Conservation (phyloP, 2,113 vertebrate genomes). For the Hiodon alosoides region DNA sequence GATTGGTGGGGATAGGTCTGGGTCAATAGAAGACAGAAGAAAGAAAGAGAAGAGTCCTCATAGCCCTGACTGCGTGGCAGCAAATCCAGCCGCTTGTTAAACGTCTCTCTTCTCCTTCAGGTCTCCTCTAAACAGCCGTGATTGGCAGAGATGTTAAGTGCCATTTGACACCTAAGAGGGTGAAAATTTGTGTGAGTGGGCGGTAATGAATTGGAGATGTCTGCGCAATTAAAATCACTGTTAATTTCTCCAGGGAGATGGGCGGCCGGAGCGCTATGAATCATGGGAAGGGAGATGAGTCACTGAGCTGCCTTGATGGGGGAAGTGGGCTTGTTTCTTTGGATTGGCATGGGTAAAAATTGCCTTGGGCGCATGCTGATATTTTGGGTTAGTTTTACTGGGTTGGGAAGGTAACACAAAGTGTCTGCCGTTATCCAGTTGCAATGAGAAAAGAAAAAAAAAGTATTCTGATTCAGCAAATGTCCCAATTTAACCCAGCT, state of each 20-base stretch:
- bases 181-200: slow-evolving; percentile 58
- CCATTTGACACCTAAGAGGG: slow-evolving; percentile 70
- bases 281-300: slow-evolving; percentile 47
- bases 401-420: too few relatives aligned
- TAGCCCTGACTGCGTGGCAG: slow-evolving; percentile 17
- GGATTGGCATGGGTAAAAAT: too few relatives aligned
- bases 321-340: background rate
- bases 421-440: too few relatives aligned
- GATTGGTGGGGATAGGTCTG: too few relatives aligned
- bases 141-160: slow-evolving; percentile 77
- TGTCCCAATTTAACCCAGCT: too few relatives aligned
- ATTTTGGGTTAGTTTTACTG: too few relatives aligned
- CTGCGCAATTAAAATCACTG: slow-evolving; percentile 71
- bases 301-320: slow-evolving; percentile 29
- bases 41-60: slow-evolving; percentile 24
- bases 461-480: too few relatives aligned
- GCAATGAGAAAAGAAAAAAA: too few relatives aligned
- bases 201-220: slow-evolving; percentile 71
- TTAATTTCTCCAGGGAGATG: slow-evolving; percentile 73
- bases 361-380: too few relatives aligned
- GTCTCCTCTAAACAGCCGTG: slow-evolving; percentile 63
- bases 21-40: background rate
- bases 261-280: slow-evolving; percentile 59
- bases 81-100: slow-evolving; percentile 17
- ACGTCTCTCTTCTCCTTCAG: slow-evolving; percentile 51